Evolutionary conservation across 2,797 vertebrate species (phyloP), one percentile per base, ranked within the genome.

Genomic region (Decapterus maruadsi): DNA sequence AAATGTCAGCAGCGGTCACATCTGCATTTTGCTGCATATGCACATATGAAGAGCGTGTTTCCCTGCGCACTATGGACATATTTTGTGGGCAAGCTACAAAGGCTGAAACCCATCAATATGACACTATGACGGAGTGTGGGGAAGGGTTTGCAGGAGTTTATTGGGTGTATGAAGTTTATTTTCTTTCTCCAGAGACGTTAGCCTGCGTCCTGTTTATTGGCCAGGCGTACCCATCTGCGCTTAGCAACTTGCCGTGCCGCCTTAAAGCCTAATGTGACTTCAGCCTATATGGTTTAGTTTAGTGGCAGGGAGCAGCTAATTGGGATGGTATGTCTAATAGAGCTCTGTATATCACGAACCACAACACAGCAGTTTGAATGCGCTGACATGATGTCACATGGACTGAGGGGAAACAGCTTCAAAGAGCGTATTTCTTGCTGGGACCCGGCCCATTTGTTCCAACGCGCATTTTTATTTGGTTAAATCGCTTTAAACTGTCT

Each of bases 301-400:
- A 84, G 76, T 51, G 68, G 64, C 2, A 0, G 73, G 72, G 65
- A 46, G 70, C 71, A 12, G 61, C 72, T 86, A 83, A 88, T 86
- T 81, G 40, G 73, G 43, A 60, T 55, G 48, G 63, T 72, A 73
- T 82, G 80, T 87, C 11, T 71, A 71, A 81, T 45, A 72, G 77
- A 38, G 71, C 61, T 62, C 75, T 73, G 60, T 80, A 77, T 51
- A 87, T 82, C 61, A 62, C 9, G 22, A 46, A 59, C 90, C 87
- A 85, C 86, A 87, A 76, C 74, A 72, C n/a, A 81, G 69, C 8
- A 1, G 17, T 59, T 53, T 73, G 58, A 58, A 81, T 77, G 40
- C 20, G 34, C 69, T 72, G 26, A 50, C 45, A 56, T 78, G 73
- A 83, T 63, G 71, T 85, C 82, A 80, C 54, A 50, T 1, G 50